Evolutionary conservation across 2,113 vertebrate genomes (phyloP).

Genomic region (Cettia cetti): DNA sequence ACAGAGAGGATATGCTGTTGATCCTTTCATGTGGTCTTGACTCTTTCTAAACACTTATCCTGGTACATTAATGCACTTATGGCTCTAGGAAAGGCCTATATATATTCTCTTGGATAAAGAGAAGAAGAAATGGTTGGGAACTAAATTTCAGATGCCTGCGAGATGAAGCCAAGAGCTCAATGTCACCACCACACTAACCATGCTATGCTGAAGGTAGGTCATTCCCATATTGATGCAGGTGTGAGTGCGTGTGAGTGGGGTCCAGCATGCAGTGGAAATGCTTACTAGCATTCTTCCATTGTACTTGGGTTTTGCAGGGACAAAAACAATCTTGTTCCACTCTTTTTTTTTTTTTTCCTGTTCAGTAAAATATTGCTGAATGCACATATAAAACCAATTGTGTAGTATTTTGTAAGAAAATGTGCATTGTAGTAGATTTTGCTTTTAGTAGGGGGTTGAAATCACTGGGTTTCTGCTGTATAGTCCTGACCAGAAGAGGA

Average conservation of each 20-base stretch:
- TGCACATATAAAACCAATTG: not conserved
- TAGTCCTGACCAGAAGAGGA: not conserved
- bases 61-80: not conserved
- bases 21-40: slow-evolving; percentile 43
- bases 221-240: slow-evolving; percentile 24
- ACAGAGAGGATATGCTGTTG: not conserved
- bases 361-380: not conserved
- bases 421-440: not conserved
- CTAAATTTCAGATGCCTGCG: not conserved
- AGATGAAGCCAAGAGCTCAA: not conserved
- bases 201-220: not conserved
- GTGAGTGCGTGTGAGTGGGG: not conserved
- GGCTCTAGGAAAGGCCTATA: not conserved
- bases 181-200: not conserved
- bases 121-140: not conserved
- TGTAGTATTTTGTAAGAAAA: slow-evolving; percentile 14
- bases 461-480: not conserved
- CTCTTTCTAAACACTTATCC: not conserved
- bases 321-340: not conserved
- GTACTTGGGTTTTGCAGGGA: not conserved
- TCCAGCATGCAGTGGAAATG: not conserved
- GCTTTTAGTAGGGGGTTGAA: not conserved
- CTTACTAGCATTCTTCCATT: slow-evolving; percentile 13
- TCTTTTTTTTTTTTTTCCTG: not conserved
- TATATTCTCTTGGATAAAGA: not conserved